Percentiles rank a stretch among this genome's conserved stretches.
Evolutionary conservation across 2,797 vertebrate genomes (phyloP).

Genomic region (Uromys caudimaculatus): DNA sequence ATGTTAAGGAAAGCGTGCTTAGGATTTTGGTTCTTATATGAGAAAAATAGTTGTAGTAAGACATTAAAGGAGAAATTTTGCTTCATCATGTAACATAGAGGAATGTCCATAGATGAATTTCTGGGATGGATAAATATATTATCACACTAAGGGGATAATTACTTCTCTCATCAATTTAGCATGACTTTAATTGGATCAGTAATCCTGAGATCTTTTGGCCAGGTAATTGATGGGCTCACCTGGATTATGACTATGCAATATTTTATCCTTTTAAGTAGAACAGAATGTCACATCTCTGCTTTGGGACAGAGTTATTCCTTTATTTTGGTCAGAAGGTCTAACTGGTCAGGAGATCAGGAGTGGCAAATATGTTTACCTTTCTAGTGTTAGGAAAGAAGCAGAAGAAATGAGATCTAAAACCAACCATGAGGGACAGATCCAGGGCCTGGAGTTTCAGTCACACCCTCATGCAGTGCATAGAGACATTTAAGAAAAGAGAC

Average conservation of each 20-base stretch:
- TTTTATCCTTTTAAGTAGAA: neutral
- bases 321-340: neutral
- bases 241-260: neutral
- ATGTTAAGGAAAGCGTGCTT: neutral
- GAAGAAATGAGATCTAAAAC: neutral
- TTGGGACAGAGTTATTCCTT: neutral
- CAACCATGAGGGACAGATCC: neutral
- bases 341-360: neutral
- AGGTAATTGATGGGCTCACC: neutral
- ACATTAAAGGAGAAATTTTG: neutral
- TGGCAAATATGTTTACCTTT: too few relatives aligned
- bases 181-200: neutral
- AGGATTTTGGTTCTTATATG: neutral
- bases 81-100: neutral
- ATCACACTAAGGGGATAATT: neutral
- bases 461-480: neutral
- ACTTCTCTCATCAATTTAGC: neutral
- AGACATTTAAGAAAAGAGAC: neutral
- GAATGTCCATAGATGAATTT: neutral
- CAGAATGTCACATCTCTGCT: neutral
- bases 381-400: neutral
- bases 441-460: too few relatives aligned
- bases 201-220: neutral
- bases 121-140: neutral
- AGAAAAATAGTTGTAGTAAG: neutral